A percentile compares a stretch with the other conserved stretches of the same genome.
phyloP scores from a whole-genome alignment of 2,888 invertebrate species.

The Parnassius glacialis region DNA sequence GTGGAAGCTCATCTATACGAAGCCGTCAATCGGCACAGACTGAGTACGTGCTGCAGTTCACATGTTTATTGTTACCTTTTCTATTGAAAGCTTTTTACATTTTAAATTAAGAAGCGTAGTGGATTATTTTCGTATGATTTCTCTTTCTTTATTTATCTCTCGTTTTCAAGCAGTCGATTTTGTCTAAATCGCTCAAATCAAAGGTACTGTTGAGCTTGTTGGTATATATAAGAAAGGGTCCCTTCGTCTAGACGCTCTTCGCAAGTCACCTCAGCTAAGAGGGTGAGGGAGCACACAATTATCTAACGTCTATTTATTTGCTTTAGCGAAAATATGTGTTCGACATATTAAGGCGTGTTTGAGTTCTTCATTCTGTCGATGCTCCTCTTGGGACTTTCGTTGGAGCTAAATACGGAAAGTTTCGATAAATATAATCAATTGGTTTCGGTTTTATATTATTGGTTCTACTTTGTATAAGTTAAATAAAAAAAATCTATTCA shows the following conservation, averaged over 20 bases:
- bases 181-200: slow-evolving; percentile 25
- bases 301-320: slow-evolving; percentile 74
- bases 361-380: slow-evolving; percentile 39
- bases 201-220: slow-evolving; percentile 31
- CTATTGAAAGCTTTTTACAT: too few relatives aligned
- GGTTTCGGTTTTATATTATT: too few relatives aligned
- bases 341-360: slow-evolving; percentile 50
- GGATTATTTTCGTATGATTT: too few relatives aligned
- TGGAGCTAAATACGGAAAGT: too few relatives aligned
- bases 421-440: too few relatives aligned
- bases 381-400: slow-evolving; percentile 7
- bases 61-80: background rate
- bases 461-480: too few relatives aligned
- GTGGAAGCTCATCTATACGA: background rate
- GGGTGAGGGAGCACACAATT: slow-evolving; percentile 72
- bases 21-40: background rate
- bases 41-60: background rate
- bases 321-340: slow-evolving; percentile 67
- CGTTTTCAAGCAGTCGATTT: slow-evolving; percentile 13
- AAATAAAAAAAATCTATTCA: too few relatives aligned
- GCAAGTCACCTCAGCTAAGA: slow-evolving; percentile 63
- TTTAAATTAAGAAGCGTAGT: too few relatives aligned
- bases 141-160: too few relatives aligned
- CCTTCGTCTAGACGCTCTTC: slow-evolving; percentile 77
- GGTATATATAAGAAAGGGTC: slow-evolving; percentile 51